Base-by-base conservation (phyloP, 1,140 invertebrate species). In the Bombus waltoni region DNA sequence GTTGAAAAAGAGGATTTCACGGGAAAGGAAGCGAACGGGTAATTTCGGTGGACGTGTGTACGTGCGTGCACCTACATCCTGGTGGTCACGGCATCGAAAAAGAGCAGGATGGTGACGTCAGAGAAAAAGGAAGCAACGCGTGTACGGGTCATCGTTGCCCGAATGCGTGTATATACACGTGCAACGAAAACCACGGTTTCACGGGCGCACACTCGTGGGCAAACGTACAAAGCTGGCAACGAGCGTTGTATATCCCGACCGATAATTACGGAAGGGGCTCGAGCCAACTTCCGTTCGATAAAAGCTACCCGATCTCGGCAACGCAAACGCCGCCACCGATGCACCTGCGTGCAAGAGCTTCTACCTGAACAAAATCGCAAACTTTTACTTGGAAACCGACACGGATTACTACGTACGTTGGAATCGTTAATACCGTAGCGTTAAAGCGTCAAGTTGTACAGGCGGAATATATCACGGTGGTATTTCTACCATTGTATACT, bases 251-350 rank as follows among this genome's bases (percentile, higher is more conserved):
- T 83, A 88, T 74, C 84, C 70, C 81, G 78, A 82, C 87, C 87
- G 91, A 92, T 93, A 94, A 94, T 94, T 94, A 93, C 91, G 89
- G 91, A 93, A 94, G 93, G 93, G 93, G 90, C 92, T 91, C 90
- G 89, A 92, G 93, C 93, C 90, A 83, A 93, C 93, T 94, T 94
- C 94, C 94, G 93, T 87, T 85, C 89, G 81, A 90, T 85, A 87
- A 89, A 91, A 86, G 76, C 87, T 74, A 88, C 77, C 84, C 53
- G 78, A 74, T 81, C 28, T n/a, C 70, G 38, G 40, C 74, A 87
- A 66, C 35, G 53, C n/a, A n/a, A 53, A 44, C 35, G 65, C 65
- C 44, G 9, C 38, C 38, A 68, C 15, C n/a, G 11, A 81, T 13
- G 32, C 47, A 42, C n/a, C 38, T 53, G 28, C 4, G 22, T 25